Evolutionary conservation across 2,888 invertebrate species (phyloP), one percentile per base, ranked within the genome.

Genomic region (Polydrusus cervinus): DNA sequence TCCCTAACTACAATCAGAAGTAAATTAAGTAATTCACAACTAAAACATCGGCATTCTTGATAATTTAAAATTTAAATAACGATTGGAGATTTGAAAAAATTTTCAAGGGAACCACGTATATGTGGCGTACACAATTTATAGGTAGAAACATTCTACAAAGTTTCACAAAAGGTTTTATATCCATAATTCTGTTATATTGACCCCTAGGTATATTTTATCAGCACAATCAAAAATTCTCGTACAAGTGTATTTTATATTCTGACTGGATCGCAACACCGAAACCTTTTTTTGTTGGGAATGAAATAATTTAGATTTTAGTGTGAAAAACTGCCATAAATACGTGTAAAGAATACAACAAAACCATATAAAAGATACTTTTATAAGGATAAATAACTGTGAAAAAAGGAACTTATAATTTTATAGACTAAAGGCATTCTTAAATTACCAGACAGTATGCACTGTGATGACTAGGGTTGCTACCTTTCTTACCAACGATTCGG

Each of bases 241-340:
- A 38, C 30, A 38, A 16, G 30, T n/a, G n/a, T 49, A 30, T 65
- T 49, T 51, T 65, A 65, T 65, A 65, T 65, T 65, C 65, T 34
- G 34, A 34, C 49, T 65, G 45, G 45, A 20, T 49, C 65, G 13
- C 47, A 51, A 34, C 9, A 64, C 30, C 34, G 64, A 64, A 64
- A 64, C 64, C 49, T 64, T 64, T 47, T 49, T 65, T 49, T 65
- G 49, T 65, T 20, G 30, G 49, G 38, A 16, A 20, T 30, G 25
- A 51, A 65, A 65, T 65, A 65, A 51, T 65, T 65, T 45, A 65
- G 65, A 51, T 65, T 65, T 65, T 49, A 49, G 49, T 49, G 49
- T 49, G 49, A 65, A 65, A 65, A 65, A 49, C 55, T 55, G 49
- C 34, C n/a, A 5, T 18, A 30, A 34, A 51, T 34, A 65, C 65